These are phyloP conservation scores for Orycteropus afer DNA, from an alignment of 2,113 vertebrate species.

Conservation along the genomic window DNA sequence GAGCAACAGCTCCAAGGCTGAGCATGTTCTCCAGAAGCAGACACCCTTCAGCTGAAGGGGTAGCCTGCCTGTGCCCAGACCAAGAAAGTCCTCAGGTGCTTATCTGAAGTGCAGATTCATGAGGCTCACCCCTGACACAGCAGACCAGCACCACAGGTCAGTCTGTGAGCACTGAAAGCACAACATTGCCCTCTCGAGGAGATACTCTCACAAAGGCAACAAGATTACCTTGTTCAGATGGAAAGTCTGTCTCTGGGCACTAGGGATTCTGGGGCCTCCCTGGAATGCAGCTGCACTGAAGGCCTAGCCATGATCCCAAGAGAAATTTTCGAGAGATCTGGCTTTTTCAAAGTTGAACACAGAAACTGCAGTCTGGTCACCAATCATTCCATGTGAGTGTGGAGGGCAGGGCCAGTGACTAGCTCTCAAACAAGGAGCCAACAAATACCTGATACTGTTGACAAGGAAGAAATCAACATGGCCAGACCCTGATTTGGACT, in stretches of 20 bases:
- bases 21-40: accelerated
- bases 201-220: background rate
- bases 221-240: background rate
- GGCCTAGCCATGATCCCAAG: background rate
- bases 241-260: background rate
- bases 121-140: background rate
- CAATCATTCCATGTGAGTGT: background rate
- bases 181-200: background rate
- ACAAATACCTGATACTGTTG: background rate
- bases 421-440: background rate
- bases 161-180: background rate
- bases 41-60: background rate
- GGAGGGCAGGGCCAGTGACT: no score
- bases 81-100: background rate
- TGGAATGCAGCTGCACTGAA: accelerated
- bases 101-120: background rate
- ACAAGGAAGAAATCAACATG: background rate
- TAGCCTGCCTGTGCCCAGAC: accelerated
- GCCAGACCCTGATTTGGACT: background rate
- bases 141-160: background rate
- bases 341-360: background rate
- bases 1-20: background rate
- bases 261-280: background rate
- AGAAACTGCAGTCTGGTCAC: background rate
- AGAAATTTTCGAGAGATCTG: background rate